A percentile compares a stretch with the other conserved stretches of the same genome.
Evolutionary conservation across 2,113 vertebrate genomes (phyloP).

Genomic region (Corapipo altera): DNA sequence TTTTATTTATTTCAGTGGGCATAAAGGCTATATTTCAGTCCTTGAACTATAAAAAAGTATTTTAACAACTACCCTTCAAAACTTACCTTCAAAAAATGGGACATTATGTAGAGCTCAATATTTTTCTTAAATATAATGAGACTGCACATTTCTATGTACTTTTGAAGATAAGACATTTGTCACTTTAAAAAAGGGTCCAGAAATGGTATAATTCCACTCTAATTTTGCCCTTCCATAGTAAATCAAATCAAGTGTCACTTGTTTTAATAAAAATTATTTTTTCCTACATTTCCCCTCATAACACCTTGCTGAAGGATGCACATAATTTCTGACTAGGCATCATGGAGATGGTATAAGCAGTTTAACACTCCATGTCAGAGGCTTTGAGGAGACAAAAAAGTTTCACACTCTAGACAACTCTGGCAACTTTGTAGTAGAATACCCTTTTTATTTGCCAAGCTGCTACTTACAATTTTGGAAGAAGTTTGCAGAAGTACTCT

Average conservation of each 20-base stretch:
- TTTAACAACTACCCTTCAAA: background rate
- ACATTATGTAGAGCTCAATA: background rate
- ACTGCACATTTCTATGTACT: background rate
- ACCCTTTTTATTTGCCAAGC: background rate
- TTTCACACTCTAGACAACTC: background rate
- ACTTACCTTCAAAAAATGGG: background rate
- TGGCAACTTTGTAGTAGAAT: background rate
- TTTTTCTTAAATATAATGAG: background rate
- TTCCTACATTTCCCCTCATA: fast-evolving
- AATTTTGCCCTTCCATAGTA: background rate
- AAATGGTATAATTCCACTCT: background rate
- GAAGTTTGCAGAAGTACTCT: background rate
- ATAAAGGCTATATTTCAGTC: background rate
- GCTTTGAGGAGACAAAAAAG: background rate
- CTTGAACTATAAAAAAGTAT: background rate
- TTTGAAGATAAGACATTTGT: background rate
- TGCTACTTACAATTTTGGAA: background rate
- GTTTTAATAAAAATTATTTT: background rate
- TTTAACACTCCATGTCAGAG: background rate
- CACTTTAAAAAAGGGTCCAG: background rate
- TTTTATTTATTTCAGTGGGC: background rate
- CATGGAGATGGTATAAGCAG: background rate
- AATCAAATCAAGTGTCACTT: background rate
- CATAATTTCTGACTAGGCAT: background rate
- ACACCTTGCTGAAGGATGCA: background rate